A percentile compares a stretch with the other conserved stretches of the same genome.
Evolutionary conservation across 1,140 invertebrate species (phyloP).

Genomic region (Battus philenor): DNA sequence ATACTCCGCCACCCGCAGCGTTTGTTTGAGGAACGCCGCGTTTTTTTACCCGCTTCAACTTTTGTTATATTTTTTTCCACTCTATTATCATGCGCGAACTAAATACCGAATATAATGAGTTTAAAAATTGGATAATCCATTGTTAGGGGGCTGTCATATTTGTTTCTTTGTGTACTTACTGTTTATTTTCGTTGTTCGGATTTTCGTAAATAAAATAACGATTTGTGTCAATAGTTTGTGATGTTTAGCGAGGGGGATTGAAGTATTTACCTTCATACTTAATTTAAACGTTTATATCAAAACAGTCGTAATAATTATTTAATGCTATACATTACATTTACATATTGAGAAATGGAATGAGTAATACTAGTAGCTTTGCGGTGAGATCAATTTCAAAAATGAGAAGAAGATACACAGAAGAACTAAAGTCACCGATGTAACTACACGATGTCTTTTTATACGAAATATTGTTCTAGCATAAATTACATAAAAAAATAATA

Average conservation of each 20-base stretch:
- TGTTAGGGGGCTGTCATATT: slow-evolving; percentile 21
- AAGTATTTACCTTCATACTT: too few species aligned
- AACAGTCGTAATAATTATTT: too few species aligned
- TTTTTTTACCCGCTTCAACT: slow-evolving; percentile 7
- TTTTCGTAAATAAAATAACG: slow-evolving; percentile 11
- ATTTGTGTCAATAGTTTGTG: slow-evolving; percentile 6
- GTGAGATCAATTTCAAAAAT: too few species aligned
- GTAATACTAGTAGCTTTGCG: too few species aligned
- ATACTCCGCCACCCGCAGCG: slow-evolving; percentile 14
- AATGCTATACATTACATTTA: too few species aligned
- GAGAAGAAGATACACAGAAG: too few species aligned
- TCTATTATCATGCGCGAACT: slow-evolving; percentile 12
- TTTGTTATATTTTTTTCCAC: slow-evolving; percentile 20
- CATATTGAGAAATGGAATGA: too few species aligned
- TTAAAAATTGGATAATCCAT: slow-evolving; percentile 27
- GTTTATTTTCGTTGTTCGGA: slow-evolving; percentile 4
- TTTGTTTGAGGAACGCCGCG: slow-evolving; percentile 14
- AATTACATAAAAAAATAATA: too few species aligned
- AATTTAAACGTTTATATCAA: too few species aligned
- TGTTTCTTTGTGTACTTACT: slow-evolving; percentile 15
- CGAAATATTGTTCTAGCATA: too few species aligned
- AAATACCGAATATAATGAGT: slow-evolving; percentile 26
- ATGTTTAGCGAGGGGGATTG: neutral
- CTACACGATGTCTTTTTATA: too few species aligned
- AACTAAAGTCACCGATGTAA: too few species aligned